phyloP scores from a whole-genome alignment of 2,113 vertebrate species.

The Periophthalmodon schlosseri region DNA sequence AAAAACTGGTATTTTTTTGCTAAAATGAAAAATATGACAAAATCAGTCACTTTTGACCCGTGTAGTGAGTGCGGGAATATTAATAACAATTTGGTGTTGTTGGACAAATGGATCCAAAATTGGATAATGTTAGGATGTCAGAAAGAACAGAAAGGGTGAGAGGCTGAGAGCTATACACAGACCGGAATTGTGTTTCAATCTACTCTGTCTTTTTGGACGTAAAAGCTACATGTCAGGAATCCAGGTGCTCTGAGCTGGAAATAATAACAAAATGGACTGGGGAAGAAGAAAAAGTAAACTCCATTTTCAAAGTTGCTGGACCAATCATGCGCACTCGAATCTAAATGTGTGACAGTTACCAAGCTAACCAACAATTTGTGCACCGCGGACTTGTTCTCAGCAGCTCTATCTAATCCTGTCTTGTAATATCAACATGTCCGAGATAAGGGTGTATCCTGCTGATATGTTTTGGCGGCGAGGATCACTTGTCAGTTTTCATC shows the following conservation, averaged over 20 bases:
- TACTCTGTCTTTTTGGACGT: neutral
- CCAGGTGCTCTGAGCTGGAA: constrained; percentile 12
- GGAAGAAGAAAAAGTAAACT: neutral
- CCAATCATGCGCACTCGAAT: constrained; percentile 12
- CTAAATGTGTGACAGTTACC: constrained; percentile 11
- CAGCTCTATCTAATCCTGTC: constrained; percentile 1
- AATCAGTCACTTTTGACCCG: constrained; percentile 30
- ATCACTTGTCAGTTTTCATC: neutral
- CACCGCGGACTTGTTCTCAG: neutral
- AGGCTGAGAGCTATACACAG: neutral
- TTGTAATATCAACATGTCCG: constrained; percentile 8
- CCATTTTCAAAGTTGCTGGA: constrained; percentile 1
- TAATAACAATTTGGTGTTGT: constrained; percentile 15
- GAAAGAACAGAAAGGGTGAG: neutral
- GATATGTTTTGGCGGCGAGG: neutral
- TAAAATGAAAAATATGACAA: constrained; percentile 45
- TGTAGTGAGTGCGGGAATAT: neutral
- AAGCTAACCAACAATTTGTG: constrained; percentile 11
- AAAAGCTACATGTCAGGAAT: constrained; percentile 15
- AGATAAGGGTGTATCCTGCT: neutral
- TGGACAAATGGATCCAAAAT: constrained; percentile 31
- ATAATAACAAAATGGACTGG: constrained; percentile 16
- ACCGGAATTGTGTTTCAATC: neutral
- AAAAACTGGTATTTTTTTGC: constrained; percentile 41
- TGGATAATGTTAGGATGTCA: constrained; percentile 16